A percentile compares a stretch with the other conserved stretches of the same genome.
These are phyloP conservation scores for Tachuris rubrigastra DNA, from an alignment of 2,113 vertebrate species.

Conservation along the genomic window DNA sequence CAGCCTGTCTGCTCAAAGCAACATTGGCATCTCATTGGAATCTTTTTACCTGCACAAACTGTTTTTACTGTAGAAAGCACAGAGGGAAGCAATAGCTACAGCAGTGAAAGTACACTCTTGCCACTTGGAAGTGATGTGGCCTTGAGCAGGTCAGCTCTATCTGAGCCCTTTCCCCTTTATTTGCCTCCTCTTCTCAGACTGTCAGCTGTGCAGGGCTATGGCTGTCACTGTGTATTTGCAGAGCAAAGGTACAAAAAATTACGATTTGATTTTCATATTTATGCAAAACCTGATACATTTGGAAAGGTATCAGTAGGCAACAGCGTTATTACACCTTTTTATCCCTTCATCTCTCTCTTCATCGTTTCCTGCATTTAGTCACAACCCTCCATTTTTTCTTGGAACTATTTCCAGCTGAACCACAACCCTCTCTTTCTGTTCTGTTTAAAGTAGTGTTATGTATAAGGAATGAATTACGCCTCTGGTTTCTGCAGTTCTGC, in stretches of 20 bases:
- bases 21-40: fast-evolving
- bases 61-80: not conserved
- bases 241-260: not conserved
- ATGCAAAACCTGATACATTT: not conserved
- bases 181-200: not conserved
- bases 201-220: not conserved
- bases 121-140: not conserved
- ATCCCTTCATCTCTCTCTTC: not conserved
- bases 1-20: not conserved
- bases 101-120: not conserved
- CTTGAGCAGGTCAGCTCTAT: not conserved
- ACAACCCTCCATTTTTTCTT: not conserved
- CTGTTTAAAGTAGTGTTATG: not conserved
- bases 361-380: not conserved
- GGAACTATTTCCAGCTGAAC: not conserved
- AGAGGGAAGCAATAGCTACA: not conserved
- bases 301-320: not conserved
- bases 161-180: not conserved
- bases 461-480: not conserved
- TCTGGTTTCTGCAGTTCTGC: not conserved
- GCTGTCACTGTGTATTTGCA: not conserved
- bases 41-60: not conserved
- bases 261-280: not conserved
- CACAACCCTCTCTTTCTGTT: not conserved
- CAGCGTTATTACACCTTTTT: not conserved